Base-by-base conservation (phyloP, 37 sponge, comb jelly and placozoan species). In the Aphrocallistes beatrix region DNA sequence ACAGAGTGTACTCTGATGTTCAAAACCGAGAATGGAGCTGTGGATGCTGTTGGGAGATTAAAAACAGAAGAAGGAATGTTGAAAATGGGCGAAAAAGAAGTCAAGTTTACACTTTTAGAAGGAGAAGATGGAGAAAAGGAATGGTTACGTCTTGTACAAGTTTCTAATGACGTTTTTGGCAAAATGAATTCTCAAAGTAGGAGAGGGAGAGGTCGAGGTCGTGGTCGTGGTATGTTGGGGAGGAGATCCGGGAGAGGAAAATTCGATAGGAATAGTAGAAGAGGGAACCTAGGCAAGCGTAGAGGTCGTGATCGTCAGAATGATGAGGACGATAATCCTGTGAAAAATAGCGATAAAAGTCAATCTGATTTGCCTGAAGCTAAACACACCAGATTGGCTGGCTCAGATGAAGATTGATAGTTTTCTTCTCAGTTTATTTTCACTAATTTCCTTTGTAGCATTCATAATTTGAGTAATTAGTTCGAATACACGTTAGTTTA, bases 321-420 rank as follows among this genome's bases (percentile, higher is more conserved):
- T 60, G 75, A 60, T 13, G 49, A 47, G 17, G n/a, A 60, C 1
- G 75, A 25, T 60, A 28, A 21, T 60, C 75, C n/a, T 21, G 75
- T 19, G 21, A 60, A 60, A 60, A 19, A 30, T 60, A n/a, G n/a
- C n/a, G n/a, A n/a, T n/a, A 60, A 28, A 32, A 60, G 75, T 32
- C 25, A 60, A 25, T 19, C 10, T 3, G 75, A 60, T 60, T 19
- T 25, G n/a, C 21, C 75, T 19, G 3, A 60, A 28, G 17, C 75
- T 3, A 60, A 60, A 60, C 75, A 60, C 21, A 60, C 21, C 3
- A 60, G 75, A 60, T 25, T 60, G 75, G 75, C 17, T 28, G 75
- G 75, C n/a, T 60, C 75, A 60, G 75, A 60, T 60, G 75, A 60
- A 60, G 75, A 60, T 60, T 60, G 75, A 60, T 60, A 47, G 49